A percentile compares a stretch with the other conserved stretches of the same genome.
Conservation (phyloP, 30 jellyfish, hydroid and myxozoan genomes). For the Turritopsis rubra region DNA sequence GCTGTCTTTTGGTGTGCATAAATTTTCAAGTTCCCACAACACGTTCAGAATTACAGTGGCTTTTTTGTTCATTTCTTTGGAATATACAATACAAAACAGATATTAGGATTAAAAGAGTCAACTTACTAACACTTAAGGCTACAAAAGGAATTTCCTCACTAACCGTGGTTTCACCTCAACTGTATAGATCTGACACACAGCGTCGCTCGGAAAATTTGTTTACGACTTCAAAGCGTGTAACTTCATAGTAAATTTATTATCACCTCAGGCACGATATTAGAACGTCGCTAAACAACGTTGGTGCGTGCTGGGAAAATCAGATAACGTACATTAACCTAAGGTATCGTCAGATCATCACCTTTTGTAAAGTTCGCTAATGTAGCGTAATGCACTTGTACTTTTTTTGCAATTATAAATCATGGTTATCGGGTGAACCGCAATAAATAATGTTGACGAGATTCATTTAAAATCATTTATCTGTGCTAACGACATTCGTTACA, state of each 20-base stretch:
- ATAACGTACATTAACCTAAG: background rate
- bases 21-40: too few relatives aligned
- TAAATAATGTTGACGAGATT: background rate
- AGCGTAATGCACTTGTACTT: background rate
- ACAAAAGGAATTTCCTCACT: background rate
- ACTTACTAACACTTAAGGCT: too few relatives aligned
- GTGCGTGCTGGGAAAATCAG: background rate
- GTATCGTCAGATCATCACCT: background rate
- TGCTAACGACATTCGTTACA: background rate
- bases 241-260: background rate
- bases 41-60: too few relatives aligned
- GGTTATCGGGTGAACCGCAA: background rate
- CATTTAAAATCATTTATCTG: background rate
- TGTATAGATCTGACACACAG: background rate
- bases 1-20: too few relatives aligned
- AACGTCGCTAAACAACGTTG: background rate
- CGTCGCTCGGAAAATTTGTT: background rate
- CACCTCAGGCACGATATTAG: background rate
- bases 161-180: background rate
- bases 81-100: too few relatives aligned
- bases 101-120: too few relatives aligned
- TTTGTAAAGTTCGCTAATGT: background rate
- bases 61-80: too few relatives aligned
- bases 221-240: background rate
- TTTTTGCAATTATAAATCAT: background rate